Conservation (phyloP, 2,797 vertebrate genomes). For the Typhlichthys eigenmanni region DNA sequence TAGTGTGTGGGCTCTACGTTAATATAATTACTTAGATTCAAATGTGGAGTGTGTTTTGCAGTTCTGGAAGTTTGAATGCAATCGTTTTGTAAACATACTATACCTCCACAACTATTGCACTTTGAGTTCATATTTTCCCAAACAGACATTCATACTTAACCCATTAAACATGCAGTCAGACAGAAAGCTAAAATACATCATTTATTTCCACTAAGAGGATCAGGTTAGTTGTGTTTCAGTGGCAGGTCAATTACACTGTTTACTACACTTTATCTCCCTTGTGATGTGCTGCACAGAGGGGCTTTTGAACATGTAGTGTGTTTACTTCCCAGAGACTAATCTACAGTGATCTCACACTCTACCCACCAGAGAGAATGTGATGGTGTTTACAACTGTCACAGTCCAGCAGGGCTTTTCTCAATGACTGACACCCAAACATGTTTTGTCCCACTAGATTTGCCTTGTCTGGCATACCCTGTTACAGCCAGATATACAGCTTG, state of each 20-base stretch:
- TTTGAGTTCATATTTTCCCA: not conserved
- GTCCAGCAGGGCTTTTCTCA: constrained; percentile 38
- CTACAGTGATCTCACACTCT: not conserved
- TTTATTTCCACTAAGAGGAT: constrained; percentile 40
- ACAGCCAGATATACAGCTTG: constrained; percentile 7
- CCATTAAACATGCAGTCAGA: constrained; percentile 1
- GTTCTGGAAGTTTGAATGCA: no score
- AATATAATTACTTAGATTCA: no score
- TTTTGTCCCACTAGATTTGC: constrained; percentile 23
- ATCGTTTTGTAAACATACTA: no score
- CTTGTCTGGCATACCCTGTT: constrained; percentile 12
- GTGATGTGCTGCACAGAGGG: not conserved
- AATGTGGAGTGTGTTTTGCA: no score
- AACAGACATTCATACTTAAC: not conserved
- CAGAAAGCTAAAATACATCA: constrained; percentile 37
- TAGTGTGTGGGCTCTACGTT: no score
- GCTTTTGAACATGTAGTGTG: constrained; percentile 11
- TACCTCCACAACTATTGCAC: not conserved
- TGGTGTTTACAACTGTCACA: constrained; percentile 31
- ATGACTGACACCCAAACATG: constrained; percentile 29
- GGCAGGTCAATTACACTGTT: constrained; percentile 21
- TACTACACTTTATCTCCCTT: not conserved
- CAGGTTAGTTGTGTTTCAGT: constrained; percentile 26
- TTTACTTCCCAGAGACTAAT: constrained; percentile 26
- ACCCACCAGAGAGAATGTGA: constrained; percentile 1